Base-by-base conservation (phyloP, 2,888 invertebrate genomes). In the Sinelater perroti region DNA sequence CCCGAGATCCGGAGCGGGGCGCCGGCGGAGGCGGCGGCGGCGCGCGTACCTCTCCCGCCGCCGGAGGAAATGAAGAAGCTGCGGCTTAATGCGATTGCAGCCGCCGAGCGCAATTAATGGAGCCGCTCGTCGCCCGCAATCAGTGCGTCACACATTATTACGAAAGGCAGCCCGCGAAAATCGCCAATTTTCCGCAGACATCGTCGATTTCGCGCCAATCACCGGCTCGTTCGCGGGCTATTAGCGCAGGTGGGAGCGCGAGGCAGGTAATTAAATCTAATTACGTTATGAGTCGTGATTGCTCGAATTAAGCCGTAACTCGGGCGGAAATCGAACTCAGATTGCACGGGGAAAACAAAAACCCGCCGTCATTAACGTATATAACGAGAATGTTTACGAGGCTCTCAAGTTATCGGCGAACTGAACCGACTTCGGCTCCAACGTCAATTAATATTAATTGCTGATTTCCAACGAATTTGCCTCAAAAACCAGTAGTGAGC, bases 201-300 rank as follows among this genome's bases (percentile, higher is more conserved):
- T 38, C 53, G 46, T 47, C 40, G 56, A 58, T 57, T 51, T 36
- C 35, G 44, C 50, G 50, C 56, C 61, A 62, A 63, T 63, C 54
- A 54, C 18, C 51, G 51, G 57, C 52, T 49, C 46, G 26, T 60
- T 61, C 56, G 55, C 46, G 47, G 55, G 54, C 56, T 54, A 63
- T 62, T 63, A 62, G 56, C 52, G 50, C 45, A 60, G 62, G 64
- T 60, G 40, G 52, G 49, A 46, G 56, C 47, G 52, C 56, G 31
- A 54, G 56, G 61, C 56, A 56, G 60, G 64, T 65, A 64, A 67
- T 67, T 65, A 65, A 65, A 64, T 68, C 67, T 70, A 72, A 73
- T 72, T 72, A 70, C 71, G 70, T 73, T 71, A 72, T 72, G 71
- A 67, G 67, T 67, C 68, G 67, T 70, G 72, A 74, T 73, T 72